Evolutionary conservation across 2,113 vertebrate genomes (phyloP), one percentile per base, ranked within the genome.

Genomic region (Tetrao urogallus): DNA sequence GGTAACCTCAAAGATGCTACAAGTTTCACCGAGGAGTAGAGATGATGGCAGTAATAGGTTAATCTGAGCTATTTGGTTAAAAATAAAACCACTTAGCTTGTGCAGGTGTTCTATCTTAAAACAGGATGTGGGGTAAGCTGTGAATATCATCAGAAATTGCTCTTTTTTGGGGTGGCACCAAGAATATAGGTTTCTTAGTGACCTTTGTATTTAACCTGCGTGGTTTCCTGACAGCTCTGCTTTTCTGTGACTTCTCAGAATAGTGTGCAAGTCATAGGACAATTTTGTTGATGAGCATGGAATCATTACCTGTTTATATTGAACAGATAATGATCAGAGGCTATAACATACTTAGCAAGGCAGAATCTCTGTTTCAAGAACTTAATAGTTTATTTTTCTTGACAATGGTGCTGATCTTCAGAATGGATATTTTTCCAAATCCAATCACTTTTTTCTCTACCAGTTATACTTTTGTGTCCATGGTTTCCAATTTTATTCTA

Each of bases 51-150:
- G 16, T 64, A 89, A 82, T 24, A 93, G 52, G 64, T 78, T 92
- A 86, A 94, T 78, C 40, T 78, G 80, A 89, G 3, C 3, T 48
- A 85, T 18, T 19, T 91, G 47, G 45, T 90, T 92, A 82, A 95
- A 96, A 94, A 71, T 90, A 93, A 95, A 93, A 38, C 43, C 36
- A 83, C 4, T 22, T 86, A 78, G 70, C 69, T 71, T 86, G 27
- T 9, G 0, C 87, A 90, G 92, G 81, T 92, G 77, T 9, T 88
- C 56, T 77, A 5, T 57, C 12, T 92, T 94, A 48, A 64, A 91
- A 95, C 94, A 97, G 96, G 96, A 97, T 96, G 95, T 95, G 89
- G 85, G 61, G 28, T 94, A 45, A 90, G 52, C n/a, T 90, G 57
- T 40, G 60, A 91, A 79, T 24, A 96, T 71, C 64, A 71, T 67